Evolutionary conservation across 2,888 invertebrate genomes (phyloP), one percentile per base, ranked within the genome.

Genomic region (Yponomeuta cagnagella): DNA sequence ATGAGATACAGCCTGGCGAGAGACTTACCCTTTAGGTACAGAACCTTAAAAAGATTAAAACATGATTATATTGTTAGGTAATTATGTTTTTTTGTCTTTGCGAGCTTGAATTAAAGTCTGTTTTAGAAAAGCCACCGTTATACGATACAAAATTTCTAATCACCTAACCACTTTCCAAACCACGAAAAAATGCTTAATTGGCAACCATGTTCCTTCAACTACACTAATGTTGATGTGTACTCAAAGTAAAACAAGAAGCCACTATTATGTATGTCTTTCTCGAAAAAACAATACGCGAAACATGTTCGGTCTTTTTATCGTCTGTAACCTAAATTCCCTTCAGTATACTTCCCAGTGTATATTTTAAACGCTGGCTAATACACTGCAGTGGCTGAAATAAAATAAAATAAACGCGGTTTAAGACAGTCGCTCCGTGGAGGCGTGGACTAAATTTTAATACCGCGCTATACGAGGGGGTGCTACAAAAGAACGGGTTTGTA

Each of bases 391-490:
- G 23, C 52, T 52, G 68, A 48, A 30, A 48, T 52, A 52, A 58
- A 52, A 68, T 68, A 52, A 68, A 68, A 68, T 30, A 48, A 68
- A 52, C 48, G 23, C 30, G 48, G 48, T 52, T 52, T 30, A 30
- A 68, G 68, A 68, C 68, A 48, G 43, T 43, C 68, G 68, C 15
- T 68, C 68, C 68, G 33, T 37, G n/a, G 63, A 33, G 69, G 52
- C 52, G 52, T 58, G 33, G 52, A 15, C n/a, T 58, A 33, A 69
- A 69, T 63, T 69, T 69, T 52, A 69, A 69, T 58, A 58, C 52
- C 52, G 15, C 15, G 52, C 12, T 8, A 58, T 5, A 58, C 15
- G 15, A 58, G 12, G 15, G 12, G 52, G 52, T 15, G 52, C 12
- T 15, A 15, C 15, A 58, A 12, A 58, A 15, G 52, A 3, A 10